Evolutionary conservation across 2,113 vertebrate species (phyloP), one percentile per base, ranked within the genome.

Genomic region (Accipiter virgatus): DNA sequence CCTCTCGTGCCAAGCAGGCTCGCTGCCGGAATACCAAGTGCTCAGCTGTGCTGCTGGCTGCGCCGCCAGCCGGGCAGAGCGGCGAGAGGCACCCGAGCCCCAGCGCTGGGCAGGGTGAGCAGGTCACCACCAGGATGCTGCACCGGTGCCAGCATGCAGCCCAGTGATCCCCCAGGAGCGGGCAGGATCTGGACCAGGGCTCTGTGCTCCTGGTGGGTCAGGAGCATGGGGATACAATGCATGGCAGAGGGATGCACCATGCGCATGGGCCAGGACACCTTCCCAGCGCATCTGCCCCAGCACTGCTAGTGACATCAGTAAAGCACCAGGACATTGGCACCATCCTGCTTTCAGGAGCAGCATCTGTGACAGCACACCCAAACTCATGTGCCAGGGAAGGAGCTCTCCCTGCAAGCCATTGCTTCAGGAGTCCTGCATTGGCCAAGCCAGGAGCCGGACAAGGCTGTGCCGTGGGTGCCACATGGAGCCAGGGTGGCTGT

Each of bases 21-120:
- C 7, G 6, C 77, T 86, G 68, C 83, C 1, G 77, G 96, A 95
- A 97, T 96, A 96, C 80, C 83, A 96, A 96, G 77, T 86, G 61
- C 72, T 96, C 93, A 96, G 83, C 94, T 96, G 88, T 84, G 95
- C 91, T 11, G 3, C 3, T 18, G 50, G 68, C 81, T 91, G 55
- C 12, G 11, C 78, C 0, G 1, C 63, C 53, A 78, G 71, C 40
- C 5, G 2, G 78, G 83, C 67, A 88, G 59, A 86, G 68, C 3
- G 2, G 19, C 2, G 2, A 67, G 63, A 82, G 81, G 52, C 59
- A 86, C 83, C 13, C 2, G 0, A 65, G 36, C 34, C 43, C 22
- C 14, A 3, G 19, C 11, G 8, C 14, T 9, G 10, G 63, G 62
- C 86, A 80, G 12, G 25, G 38, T 1, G 15, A 59, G n/a, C 47